Evolutionary conservation across 2,113 vertebrate species (phyloP).

Genomic region (Stegastes partitus): DNA sequence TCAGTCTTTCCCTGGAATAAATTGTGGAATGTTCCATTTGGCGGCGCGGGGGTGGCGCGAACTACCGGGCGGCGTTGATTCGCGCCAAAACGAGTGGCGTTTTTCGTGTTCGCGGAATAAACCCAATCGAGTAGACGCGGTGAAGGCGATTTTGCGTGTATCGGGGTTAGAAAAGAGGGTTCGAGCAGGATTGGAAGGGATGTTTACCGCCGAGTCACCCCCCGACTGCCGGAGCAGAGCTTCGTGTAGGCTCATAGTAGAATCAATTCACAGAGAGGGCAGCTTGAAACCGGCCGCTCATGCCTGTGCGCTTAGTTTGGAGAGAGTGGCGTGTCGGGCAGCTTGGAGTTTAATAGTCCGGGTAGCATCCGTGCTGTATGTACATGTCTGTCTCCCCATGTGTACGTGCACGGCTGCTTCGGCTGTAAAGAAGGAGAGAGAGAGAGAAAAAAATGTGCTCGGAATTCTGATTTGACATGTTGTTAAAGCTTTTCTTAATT

Average conservation of each 20-base stretch:
- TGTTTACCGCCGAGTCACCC: constrained; percentile 56
- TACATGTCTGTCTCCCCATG: constrained; percentile 72
- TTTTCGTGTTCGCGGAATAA: accelerated
- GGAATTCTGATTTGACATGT: constrained; percentile 64
- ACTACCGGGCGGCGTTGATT: neutral
- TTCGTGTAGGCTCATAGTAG: constrained; percentile 88
- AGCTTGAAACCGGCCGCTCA: constrained; percentile 87
- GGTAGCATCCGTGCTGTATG: constrained; percentile 84
- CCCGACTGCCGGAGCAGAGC: constrained; percentile 62
- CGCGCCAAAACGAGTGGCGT: neutral
- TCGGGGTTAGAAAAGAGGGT: neutral
- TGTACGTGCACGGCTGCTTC: constrained; percentile 68
- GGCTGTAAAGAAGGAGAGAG: constrained; percentile 20
- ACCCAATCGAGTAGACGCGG: accelerated
- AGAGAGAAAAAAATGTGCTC: constrained; percentile 18
- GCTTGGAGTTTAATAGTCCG: constrained; percentile 86
- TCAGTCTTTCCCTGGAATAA: constrained; percentile 93
- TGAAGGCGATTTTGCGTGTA: too few species aligned
- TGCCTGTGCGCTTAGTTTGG: constrained; percentile 82
- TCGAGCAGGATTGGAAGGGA: neutral
- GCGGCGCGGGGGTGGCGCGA: constrained; percentile 53
- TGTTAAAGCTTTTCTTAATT: constrained; percentile 31
- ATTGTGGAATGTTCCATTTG: constrained; percentile 87
- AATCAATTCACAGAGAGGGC: constrained; percentile 90
- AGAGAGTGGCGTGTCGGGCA: constrained; percentile 85